phyloP scores from a whole-genome alignment of 2,888 invertebrate species.

The Cacoxenus indagator region DNA sequence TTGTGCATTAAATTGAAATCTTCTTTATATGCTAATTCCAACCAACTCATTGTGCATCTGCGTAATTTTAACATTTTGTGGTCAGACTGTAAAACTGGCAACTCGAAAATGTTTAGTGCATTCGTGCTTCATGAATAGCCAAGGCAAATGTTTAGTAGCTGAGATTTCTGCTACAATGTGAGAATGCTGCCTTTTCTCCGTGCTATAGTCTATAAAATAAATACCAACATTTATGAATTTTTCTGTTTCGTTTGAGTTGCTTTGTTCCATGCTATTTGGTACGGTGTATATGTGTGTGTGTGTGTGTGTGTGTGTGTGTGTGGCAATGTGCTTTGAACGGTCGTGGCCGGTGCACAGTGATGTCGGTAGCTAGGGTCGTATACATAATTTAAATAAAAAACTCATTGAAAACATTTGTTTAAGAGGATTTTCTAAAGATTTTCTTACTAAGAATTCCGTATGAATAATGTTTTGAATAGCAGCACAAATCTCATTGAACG shows the following conservation, averaged over 20 bases:
- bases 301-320: too few relatives aligned
- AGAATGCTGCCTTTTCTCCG: background rate
- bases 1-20: background rate
- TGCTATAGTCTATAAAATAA: background rate
- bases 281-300: too few relatives aligned
- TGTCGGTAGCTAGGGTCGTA: background rate
- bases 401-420: background rate
- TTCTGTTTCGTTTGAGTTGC: background rate
- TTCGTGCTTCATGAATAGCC: background rate
- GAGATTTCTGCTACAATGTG: slow-evolving; percentile 3
- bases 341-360: background rate
- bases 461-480: too few relatives aligned
- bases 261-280: background rate
- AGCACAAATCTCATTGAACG: too few relatives aligned
- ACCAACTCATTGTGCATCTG: background rate
- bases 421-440: background rate
- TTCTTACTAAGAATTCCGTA: too few relatives aligned
- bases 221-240: too few relatives aligned
- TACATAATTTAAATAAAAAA: background rate
- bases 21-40: slow-evolving; percentile 10
- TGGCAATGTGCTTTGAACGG: background rate
- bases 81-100: background rate
- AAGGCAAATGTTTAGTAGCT: background rate
- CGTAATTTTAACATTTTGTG: slow-evolving; percentile 15
- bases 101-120: too few relatives aligned